Base-by-base conservation (phyloP, 2,888 invertebrate species). In the Exephanes ischioxanthus region DNA sequence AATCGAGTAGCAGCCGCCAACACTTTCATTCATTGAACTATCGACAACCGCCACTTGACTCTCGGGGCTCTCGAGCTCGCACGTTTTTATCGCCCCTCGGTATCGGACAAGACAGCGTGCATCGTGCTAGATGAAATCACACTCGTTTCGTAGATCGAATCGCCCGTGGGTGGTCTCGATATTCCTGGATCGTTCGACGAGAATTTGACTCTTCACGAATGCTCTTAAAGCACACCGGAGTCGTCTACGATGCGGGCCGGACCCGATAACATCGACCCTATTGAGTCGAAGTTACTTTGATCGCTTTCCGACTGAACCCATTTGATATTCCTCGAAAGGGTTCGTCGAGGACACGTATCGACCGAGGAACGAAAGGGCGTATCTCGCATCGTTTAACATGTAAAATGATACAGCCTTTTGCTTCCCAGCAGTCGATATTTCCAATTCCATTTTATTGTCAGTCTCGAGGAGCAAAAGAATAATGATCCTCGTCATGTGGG, bases 1-100 rank as follows among this genome's bases (percentile, higher is more conserved):
- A 76, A 85, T 83, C 85, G 80, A 26, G 55, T 80, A 61, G 63
- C 75, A 70, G 66, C 82, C 26, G 71, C 76, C 76, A 76, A 83
- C 85, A 76, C 83, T 85, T 85, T 85, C 85, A 85, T 83, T 85
- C 85, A 85, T 83, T 72, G 83, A 58, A 71, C 67, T 76, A 80
- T 83, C 82, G 85, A 80, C 80, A 75, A 41, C 85, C 67, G 61
- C 61, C 81, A 75, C 73, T 75, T 68, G 53, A 77, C 55, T 70
- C 75, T 33, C 48, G 58, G 22, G 19, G 45, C 58, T 61, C 26
- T 14, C 63, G 53, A 26, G 53, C 55, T 75, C 30, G 61, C 45
- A 26, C 41, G 26, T 16, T 45, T 45, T 45, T 45, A 22, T 22
- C 22, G 45, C 55, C 16, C 55, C 37, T 30, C 63, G 14, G 48